These are phyloP conservation scores for Porites australiensis DNA, from an alignment of 64 coral and sea anemone genomes.

Conservation along the genomic window DNA sequence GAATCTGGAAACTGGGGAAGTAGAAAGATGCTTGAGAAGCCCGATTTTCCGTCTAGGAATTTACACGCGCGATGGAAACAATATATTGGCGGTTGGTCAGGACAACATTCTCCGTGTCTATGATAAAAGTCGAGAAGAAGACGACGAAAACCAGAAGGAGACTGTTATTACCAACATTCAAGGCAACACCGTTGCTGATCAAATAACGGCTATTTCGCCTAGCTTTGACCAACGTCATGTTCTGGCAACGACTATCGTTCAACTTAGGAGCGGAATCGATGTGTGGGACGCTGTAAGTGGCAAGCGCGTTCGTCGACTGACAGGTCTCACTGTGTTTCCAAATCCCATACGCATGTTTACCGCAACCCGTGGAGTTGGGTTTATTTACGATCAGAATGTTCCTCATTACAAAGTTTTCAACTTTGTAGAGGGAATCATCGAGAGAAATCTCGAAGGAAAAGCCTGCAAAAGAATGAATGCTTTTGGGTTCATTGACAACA, in stretches of 20 bases:
- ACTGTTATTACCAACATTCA: constrained; percentile 57
- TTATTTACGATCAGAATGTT: constrained; percentile 79
- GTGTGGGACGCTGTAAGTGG: constrained; percentile 73
- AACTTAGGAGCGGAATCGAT: constrained; percentile 57
- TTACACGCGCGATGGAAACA: constrained; percentile 76
- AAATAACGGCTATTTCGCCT: constrained; percentile 38
- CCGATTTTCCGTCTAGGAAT: constrained; percentile 70
- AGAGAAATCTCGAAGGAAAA: constrained; percentile 75
- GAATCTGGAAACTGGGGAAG: constrained; percentile 69
- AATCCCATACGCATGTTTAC: constrained; percentile 70
- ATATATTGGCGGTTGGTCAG: constrained; percentile 72
- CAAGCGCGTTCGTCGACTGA: constrained; percentile 57
- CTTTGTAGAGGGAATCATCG: constrained; percentile 77
- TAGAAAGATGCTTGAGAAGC: constrained; percentile 75
- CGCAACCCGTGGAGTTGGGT: constrained; percentile 81
- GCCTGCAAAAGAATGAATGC: constrained; percentile 96
- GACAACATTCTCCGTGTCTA: constrained; percentile 79
- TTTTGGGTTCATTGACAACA: constrained; percentile 83
- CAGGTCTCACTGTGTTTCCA: constrained; percentile 63
- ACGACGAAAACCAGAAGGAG: constrained; percentile 83
- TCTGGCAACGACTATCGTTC: constrained; percentile 31
- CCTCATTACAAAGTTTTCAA: constrained; percentile 90
- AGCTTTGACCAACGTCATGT: constrained; percentile 73
- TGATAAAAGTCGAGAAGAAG: constrained; percentile 80
- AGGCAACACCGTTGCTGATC: constrained; percentile 72